Evolutionary conservation across 2,113 vertebrate genomes (phyloP), one percentile per base, ranked within the genome.

Genomic region (Emydocephalus ijimae): DNA sequence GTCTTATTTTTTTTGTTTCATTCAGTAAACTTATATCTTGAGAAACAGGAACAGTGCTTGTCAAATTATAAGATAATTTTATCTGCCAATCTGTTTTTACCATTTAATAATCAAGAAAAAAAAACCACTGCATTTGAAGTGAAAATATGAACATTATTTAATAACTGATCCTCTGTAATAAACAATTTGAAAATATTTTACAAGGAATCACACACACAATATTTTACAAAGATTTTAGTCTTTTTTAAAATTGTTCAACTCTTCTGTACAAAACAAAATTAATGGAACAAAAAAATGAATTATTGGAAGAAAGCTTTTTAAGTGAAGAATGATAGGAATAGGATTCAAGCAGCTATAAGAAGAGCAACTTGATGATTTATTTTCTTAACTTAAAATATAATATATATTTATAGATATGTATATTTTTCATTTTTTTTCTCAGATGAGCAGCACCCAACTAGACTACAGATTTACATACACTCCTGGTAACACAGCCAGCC

Each of bases 121-220:
- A 92, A 95, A 95, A 95, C 92, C 94, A 96, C 95, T 2, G 29
- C 94, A 96, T 97, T 96, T 99, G 99, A 99, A 99, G 99, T 99
- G 99, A 99, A 99, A 99, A 99, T 99, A 99, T 99, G 99, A 99
- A 99, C 98, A 99, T 99, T 99, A 99, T 99, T 99, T 99, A 99
- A 99, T 99, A 99, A 99, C 99, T 98, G 99, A 99, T 99, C 98
- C 99, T 99, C 98, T 99, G 99, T 99, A 99, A 99, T 99, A 99
- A 99, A 99, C 99, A 98, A 99, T 99, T 99, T 99, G 99, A 99
- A 99, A 99, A 99, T 99, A 99, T 99, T 99, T 99, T 99, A 99
- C 99, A 99, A 99, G 99, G 98, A 99, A 98, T 99, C 99, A 99
- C 99, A 99, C 99, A 97, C 99, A 99, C 98, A 89, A 98, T 99